Evolutionary conservation across 2,113 vertebrate species (phyloP), one percentile per base, ranked within the genome.

Genomic region (Macroglossus sobrinus): DNA sequence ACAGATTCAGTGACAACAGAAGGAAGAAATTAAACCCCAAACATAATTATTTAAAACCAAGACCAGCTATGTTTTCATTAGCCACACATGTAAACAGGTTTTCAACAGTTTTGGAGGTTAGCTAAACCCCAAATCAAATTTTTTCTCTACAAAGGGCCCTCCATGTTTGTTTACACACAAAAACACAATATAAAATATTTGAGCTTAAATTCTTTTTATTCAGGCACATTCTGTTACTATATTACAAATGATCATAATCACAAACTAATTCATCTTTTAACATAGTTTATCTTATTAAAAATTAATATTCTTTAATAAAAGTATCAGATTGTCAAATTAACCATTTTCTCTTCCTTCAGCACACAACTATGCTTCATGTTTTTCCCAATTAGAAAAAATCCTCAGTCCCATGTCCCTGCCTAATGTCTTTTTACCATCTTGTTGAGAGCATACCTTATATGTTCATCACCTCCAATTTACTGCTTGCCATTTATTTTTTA

Each of bases 1-100:
- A 91, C 40, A 63, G 14, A 68, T 47, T 84, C 45, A 82, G 28
- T 12, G 94, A 94, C 45, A 82, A 92, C 69, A 97, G 40, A 97
- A 89, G 50, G 85, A 43, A 96, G 53, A 50, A 92, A 30, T 84
- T 85, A 93, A 91, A 74, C 10, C 55, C 21, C 88, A 94, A 87
- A 59, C 5, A 80, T 45, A 94, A 74, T 78, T 91, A 95, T 43
- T 94, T 15, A 81, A 89, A 90, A 94, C 3, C 92, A 43, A 93
- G 50, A 95, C 14, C 40, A 89, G 16, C 26, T 75, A 87, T 74
- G 45, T 55, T 91, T 91, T 81, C 22, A 95, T 47, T 50, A 87
- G 75, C 35, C 47, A 86, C 78, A 75, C 69, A 78, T 80, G 28
- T 81, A 68, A 89, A 79, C 47, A 89, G 33, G 26, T 57, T 68